A percentile compares a stretch with the other conserved stretches of the same genome.
Conservation (phyloP, 1,140 invertebrate genomes). For the Pygmarrhopalites habei region DNA sequence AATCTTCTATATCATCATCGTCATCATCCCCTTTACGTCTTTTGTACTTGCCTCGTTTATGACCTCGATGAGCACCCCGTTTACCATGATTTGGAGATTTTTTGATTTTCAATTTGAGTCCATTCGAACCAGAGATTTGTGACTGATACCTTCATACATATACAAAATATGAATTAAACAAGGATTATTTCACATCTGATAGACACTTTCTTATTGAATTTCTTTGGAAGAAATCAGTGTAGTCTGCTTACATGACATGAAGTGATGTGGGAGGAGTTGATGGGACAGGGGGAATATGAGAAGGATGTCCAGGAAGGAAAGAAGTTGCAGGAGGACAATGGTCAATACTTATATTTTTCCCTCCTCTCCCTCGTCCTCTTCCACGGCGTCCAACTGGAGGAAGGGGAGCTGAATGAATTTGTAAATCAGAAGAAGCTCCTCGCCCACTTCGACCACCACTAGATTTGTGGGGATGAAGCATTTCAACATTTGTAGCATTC, state of each 20-base stretch:
- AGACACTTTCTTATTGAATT: no score
- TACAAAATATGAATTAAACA: no score
- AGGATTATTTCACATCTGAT: no score
- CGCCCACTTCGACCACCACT: neutral
- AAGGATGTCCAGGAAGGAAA: no score
- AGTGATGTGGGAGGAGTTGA: neutral
- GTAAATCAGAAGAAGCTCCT: no score
- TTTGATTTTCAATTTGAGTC: slow-evolving; percentile 57
- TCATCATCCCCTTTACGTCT: slow-evolving; percentile 41
- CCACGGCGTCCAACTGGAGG: neutral
- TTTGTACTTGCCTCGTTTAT: slow-evolving; percentile 44
- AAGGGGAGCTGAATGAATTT: no score
- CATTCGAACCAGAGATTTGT: slow-evolving; percentile 43
- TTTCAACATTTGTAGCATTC: slow-evolving; percentile 33
- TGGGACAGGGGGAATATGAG: neutral
- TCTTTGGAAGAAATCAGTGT: no score
- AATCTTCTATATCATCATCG: slow-evolving; percentile 44
- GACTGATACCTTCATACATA: no score
- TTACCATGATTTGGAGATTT: slow-evolving; percentile 47
- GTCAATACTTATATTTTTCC: neutral
- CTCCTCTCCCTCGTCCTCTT: neutral
- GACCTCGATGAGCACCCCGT: slow-evolving; percentile 23
- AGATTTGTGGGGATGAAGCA: slow-evolving; percentile 1
- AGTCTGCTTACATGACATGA: neutral
- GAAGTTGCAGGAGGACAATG: neutral